phyloP scores from a whole-genome alignment of 2,113 vertebrate genomes.

The Rhabdomys dilectus region DNA sequence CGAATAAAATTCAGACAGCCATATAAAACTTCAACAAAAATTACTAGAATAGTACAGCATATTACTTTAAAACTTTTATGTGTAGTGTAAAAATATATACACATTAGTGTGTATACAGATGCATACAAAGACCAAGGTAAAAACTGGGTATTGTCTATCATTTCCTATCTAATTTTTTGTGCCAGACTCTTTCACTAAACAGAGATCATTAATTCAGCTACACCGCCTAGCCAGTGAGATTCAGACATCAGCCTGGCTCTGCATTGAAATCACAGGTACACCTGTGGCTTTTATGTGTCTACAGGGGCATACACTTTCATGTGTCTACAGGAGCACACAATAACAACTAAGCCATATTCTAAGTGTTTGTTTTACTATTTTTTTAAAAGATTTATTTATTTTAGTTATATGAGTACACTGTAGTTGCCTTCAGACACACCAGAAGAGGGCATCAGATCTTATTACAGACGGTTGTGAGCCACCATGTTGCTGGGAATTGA shows the following conservation, averaged over 20 bases:
- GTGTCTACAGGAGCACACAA: no score
- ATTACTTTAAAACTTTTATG: not conserved
- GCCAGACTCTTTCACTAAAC: not conserved
- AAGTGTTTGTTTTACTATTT: no score
- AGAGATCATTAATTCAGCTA: not conserved
- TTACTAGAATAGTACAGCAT: not conserved
- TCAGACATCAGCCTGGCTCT: not conserved
- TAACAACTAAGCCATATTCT: no score
- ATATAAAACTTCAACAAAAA: not conserved
- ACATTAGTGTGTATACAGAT: no score
- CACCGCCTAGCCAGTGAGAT: not conserved
- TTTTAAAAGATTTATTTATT: no score
- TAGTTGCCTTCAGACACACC: no score
- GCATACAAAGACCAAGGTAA: not conserved
- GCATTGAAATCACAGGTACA: no score
- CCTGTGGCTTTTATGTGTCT: not conserved
- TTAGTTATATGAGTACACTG: no score
- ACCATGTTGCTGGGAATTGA: no score
- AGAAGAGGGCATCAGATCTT: no score
- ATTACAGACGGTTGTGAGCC: no score
- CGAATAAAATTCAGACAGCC: slow-evolving; percentile 12
- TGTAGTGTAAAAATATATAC: no score
- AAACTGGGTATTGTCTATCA: not conserved
- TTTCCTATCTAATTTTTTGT: not conserved
- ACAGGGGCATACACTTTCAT: not conserved